Conservation (phyloP, 2,888 invertebrate genomes). For the Netelia virgata region DNA sequence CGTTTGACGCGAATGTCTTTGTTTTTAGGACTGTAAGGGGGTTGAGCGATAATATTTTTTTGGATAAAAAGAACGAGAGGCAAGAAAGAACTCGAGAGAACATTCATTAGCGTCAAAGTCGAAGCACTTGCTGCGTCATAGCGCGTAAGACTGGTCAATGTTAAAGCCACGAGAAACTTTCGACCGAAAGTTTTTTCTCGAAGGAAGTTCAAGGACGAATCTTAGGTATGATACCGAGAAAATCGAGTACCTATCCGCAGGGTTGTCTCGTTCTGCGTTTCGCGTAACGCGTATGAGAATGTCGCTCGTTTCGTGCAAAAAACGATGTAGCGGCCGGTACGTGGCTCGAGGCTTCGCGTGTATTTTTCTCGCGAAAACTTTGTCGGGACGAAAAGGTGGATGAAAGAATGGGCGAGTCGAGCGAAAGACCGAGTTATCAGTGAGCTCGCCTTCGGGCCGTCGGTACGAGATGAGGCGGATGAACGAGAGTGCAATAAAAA, state of each 20-base stretch:
- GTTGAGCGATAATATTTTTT: neutral
- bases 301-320: constrained; percentile 36
- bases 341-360: neutral
- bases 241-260: constrained; percentile 16
- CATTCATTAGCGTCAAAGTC: constrained; percentile 70
- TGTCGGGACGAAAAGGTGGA: constrained; percentile 30
- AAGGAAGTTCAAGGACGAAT: constrained; percentile 38
- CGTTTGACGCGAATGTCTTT: neutral
- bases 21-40: too few relatives aligned
- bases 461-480: constrained; percentile 41
- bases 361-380: constrained; percentile 52
- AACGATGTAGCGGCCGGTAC: neutral
- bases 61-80: neutral
- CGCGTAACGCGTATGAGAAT: constrained; percentile 1
- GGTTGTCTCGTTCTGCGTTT: constrained; percentile 5
- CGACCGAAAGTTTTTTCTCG: constrained; percentile 9
- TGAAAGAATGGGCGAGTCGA: constrained; percentile 29
- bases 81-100: constrained; percentile 69
- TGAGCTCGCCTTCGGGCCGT: constrained; percentile 44
- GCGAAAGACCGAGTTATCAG: constrained; percentile 55
- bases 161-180: constrained; percentile 34
- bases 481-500: constrained; percentile 43
- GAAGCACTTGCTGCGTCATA: neutral
- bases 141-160: constrained; percentile 5
- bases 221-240: constrained; percentile 22